Evolutionary conservation across 2,888 invertebrate species (phyloP).

Genomic region (Chelonus formosanus): DNA sequence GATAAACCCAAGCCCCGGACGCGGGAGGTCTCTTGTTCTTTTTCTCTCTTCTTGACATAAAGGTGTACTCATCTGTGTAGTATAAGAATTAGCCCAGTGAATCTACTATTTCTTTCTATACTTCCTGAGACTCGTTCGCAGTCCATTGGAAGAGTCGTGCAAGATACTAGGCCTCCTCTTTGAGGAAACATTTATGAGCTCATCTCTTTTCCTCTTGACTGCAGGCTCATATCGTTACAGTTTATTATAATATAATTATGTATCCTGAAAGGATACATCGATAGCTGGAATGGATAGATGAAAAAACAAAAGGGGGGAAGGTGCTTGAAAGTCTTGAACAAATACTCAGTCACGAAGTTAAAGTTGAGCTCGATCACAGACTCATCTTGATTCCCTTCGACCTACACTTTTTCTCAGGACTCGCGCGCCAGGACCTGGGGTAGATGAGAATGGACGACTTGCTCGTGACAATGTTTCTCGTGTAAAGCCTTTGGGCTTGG

Average conservation of each 20-base stretch:
- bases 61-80: no score
- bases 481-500: no score
- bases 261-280: conserved; percentile 57
- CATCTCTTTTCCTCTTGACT: conserved; percentile 13
- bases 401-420: conserved; percentile 3
- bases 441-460: conserved; percentile 3
- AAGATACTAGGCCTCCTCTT: conserved; percentile 23
- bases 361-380: conserved; percentile 47
- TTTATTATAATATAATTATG: conserved; percentile 66
- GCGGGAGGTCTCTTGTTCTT: conserved; percentile 39
- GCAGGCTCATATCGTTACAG: conserved; percentile 59
- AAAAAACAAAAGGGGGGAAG: conserved; percentile 31
- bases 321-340: conserved; percentile 52
- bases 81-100: background rate
- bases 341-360: conserved; percentile 64
- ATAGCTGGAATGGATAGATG: conserved; percentile 49
- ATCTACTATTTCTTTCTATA: background rate
- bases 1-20: conserved; percentile 57
- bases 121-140: background rate
- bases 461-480: background rate
- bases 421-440: background rate
- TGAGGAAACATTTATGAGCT: conserved; percentile 25
- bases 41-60: conserved; percentile 3
- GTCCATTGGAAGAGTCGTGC: background rate
- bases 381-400: conserved; percentile 37